Base-by-base conservation (phyloP, 1,140 invertebrate species). In the Myzus persicae region DNA sequence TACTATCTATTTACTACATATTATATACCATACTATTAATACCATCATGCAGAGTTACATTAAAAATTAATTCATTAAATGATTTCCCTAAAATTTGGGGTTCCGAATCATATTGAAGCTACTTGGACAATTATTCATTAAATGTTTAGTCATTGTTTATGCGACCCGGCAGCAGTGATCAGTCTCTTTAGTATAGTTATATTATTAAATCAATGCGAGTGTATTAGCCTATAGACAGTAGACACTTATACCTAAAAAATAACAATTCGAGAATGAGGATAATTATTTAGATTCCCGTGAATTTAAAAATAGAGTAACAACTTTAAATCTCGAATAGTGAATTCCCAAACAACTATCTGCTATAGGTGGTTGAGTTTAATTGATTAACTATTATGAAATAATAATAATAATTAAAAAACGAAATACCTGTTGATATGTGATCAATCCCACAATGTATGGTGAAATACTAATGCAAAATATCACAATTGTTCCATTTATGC, bases 401-500 rank as follows among this genome's bases (percentile, higher is more conserved):
- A n/a, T n/a, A n/a, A n/a, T n/a, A n/a, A n/a, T n/a, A n/a, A n/a
- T n/a, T n/a, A 67, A 87, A n/a, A 93, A 54, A 26, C 67, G 89
- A 90, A 8, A 48, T 94, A 97, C 96, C 94, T 97, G 96, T 93
- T 96, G 95, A 59, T 96, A 95, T 8, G 96, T 97, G 5, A 97
- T 94, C 38, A 95, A 94, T 31, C 96, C 96, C 93, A 97, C 96
- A 22, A 97, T 95, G 0, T 95, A 94, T 1, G 96, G 96, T 9
- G 96, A 96, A 40, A 97, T 95, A 90, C 96, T 96, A 44, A 96
- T 96, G 3, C 95, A 95, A 46, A 95, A 94, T 44, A 95, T 95
- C 0, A 95, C 95, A 36, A 96, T 95, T 94, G 96, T 95, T 44
- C 96, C 96, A 93, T 95, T 95, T n/a, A 97, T 95, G 1, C 96